Percentiles rank a stretch among this genome's conserved stretches.
Conservation (phyloP, 2,797 vertebrate genomes). For the Anas capensis region DNA sequence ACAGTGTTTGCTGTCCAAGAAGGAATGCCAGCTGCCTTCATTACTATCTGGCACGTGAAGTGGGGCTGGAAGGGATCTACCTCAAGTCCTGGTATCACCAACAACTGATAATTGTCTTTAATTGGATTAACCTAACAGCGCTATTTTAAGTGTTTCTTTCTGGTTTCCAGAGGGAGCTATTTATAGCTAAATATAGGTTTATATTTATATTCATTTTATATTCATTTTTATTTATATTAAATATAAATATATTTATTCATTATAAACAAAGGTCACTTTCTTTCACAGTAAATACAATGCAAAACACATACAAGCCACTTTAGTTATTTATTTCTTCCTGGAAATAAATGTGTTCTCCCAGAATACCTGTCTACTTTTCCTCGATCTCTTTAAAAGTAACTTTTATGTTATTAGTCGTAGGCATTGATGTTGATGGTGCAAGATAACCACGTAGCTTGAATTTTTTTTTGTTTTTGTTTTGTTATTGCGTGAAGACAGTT, state of each 20-base stretch:
- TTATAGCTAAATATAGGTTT: no score
- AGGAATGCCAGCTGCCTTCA: neutral
- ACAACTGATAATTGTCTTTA: neutral
- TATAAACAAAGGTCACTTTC: neutral
- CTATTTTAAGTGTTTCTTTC: neutral
- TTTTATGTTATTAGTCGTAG: neutral
- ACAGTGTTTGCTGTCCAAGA: neutral
- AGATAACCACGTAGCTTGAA: neutral
- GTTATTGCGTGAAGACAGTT: neutral
- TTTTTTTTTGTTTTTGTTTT: neutral
- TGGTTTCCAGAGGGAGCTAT: neutral
- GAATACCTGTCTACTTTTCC: neutral
- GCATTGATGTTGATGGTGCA: neutral
- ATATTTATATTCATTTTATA: no score
- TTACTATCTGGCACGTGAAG: neutral
- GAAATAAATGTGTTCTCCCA: neutral
- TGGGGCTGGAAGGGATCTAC: no score
- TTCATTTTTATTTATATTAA: no score
- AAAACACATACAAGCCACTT: neutral
- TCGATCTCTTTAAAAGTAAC: neutral
- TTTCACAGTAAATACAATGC: neutral
- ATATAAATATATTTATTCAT: no score
- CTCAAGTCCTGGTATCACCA: neutral
- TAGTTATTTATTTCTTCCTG: neutral
- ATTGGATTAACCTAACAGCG: neutral